Percentiles rank a stretch among this genome's conserved stretches.
Evolutionary conservation across 2,797 vertebrate genomes (phyloP).

Genomic region (Etheostoma perlongum): DNA sequence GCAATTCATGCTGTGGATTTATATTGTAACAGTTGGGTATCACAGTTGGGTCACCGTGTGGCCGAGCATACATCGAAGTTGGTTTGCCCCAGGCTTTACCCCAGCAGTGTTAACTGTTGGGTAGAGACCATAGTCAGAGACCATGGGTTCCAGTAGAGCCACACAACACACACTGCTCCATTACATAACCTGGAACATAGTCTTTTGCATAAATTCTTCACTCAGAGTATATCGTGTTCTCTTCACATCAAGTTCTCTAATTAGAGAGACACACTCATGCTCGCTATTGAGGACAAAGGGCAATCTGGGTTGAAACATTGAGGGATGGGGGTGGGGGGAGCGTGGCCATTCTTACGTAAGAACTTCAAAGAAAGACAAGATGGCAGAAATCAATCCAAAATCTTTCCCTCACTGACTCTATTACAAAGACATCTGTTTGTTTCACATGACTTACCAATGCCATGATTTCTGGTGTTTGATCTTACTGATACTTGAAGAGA

Average conservation of each 20-base stretch:
- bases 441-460: neutral
- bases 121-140: constrained; percentile 7
- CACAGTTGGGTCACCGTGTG: constrained; percentile 1
- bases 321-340: constrained; percentile 37
- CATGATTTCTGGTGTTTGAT: neutral
- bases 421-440: neutral
- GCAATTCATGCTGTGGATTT: constrained; percentile 1
- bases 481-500: neutral
- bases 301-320: constrained; percentile 83
- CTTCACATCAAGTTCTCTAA: constrained; percentile 63
- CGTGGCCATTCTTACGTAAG: constrained; percentile 76
- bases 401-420: constrained; percentile 17
- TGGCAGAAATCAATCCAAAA: constrained; percentile 36
- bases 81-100: neutral
- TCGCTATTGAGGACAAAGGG: constrained; percentile 72
- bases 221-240: constrained; percentile 40
- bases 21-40: neutral
- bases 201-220: constrained; percentile 18
- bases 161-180: constrained; percentile 14
- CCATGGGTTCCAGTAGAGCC: neutral
- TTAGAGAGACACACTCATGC: constrained; percentile 45
- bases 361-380: constrained; percentile 48
- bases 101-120: constrained; percentile 1
- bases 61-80: neutral
- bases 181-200: constrained; percentile 14